Conservation (phyloP, 2,797 vertebrate species). For the Leuciscus waleckii region DNA sequence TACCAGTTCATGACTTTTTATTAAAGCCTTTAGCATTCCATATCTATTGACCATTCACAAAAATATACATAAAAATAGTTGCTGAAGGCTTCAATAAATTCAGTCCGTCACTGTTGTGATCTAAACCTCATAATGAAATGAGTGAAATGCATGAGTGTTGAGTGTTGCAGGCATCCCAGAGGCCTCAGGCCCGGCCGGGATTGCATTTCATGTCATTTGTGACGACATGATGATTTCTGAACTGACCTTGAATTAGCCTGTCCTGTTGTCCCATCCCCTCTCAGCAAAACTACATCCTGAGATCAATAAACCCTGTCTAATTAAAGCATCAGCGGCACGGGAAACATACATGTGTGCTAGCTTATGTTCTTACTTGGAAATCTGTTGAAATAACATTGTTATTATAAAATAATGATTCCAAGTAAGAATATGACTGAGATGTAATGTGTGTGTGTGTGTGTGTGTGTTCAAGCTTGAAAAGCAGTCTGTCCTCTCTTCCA, state of each 20-base stretch:
- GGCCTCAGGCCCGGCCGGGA: slow-evolving; percentile 31
- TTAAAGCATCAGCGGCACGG: slow-evolving; percentile 27
- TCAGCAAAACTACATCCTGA: slow-evolving; percentile 49
- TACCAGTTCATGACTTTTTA: slow-evolving; percentile 43
- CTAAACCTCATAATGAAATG: slow-evolving; percentile 51
- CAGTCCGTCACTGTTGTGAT: slow-evolving; percentile 42
- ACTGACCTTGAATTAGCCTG: slow-evolving; percentile 53
- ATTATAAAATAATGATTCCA: neutral
- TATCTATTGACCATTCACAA: neutral
- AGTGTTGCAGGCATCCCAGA: slow-evolving; percentile 16
- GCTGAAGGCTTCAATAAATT: slow-evolving; percentile 36
- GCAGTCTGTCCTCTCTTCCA: slow-evolving; percentile 80
- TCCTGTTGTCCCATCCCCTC: slow-evolving; percentile 27
- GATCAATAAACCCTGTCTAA: slow-evolving; percentile 41
- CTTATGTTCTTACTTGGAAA: slow-evolving; percentile 28
- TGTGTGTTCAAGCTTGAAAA: slow-evolving; percentile 63
- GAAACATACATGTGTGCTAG: slow-evolving; percentile 26
- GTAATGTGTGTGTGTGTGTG: slow-evolving; percentile 20
- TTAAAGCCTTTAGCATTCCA: slow-evolving; percentile 51
- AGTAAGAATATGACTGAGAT: slow-evolving; percentile 37
- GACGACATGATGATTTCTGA: slow-evolving; percentile 32
- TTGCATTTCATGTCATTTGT: slow-evolving; percentile 45
- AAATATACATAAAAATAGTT: neutral
- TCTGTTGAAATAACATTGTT: slow-evolving; percentile 34
- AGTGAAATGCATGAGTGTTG: slow-evolving; percentile 48